Evolutionary conservation across 2,797 vertebrate species (phyloP).

Genomic region (Spinus pinus): DNA sequence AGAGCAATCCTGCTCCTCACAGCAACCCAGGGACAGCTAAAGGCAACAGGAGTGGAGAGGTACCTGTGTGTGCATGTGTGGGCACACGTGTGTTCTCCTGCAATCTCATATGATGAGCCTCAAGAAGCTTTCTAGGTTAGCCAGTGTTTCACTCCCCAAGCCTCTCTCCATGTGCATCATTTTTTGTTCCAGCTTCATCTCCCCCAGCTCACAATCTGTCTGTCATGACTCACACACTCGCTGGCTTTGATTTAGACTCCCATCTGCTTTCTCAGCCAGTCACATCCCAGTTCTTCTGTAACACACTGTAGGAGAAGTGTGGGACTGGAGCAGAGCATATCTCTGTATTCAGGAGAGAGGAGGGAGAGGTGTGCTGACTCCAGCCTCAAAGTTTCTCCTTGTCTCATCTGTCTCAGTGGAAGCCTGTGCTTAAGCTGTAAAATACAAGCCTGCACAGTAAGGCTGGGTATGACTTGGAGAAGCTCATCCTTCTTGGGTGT

Average conservation of each 20-base stretch:
- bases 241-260: conserved; percentile 48
- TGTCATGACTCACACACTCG: conserved; percentile 27
- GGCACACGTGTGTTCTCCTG: neutral
- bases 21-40: neutral
- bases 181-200: conserved; percentile 29
- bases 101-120: neutral
- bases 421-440: neutral
- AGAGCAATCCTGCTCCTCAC: neutral
- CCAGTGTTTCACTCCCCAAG: neutral
- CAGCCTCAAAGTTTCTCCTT: neutral
- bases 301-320: conserved; percentile 1
- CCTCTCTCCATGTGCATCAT: neutral
- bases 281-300: conserved; percentile 1
- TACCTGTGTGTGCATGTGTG: neutral
- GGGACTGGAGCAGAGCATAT: conserved; percentile 8
- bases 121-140: neutral
- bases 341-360: neutral
- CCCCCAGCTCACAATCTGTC: conserved; percentile 29
- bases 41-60: neutral
- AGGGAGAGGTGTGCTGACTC: neutral
- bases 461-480: neutral
- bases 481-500: neutral
- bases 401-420: neutral
- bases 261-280: conserved; percentile 46
- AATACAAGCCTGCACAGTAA: neutral